A percentile compares a stretch with the other conserved stretches of the same genome.
These are phyloP conservation scores for Peromyscus polionotus DNA, from an alignment of 2,113 vertebrate species.

Conservation along the genomic window DNA sequence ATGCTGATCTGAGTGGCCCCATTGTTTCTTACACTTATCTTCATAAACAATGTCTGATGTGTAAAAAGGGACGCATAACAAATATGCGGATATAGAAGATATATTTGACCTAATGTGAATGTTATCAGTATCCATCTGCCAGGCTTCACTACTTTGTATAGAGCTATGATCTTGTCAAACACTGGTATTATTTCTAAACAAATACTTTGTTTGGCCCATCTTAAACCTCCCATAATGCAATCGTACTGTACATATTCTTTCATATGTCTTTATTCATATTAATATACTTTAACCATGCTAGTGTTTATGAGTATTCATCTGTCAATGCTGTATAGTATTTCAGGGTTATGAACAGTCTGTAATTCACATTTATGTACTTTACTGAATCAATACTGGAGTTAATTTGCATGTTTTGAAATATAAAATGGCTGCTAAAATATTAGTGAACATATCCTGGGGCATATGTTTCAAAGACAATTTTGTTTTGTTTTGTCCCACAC, in stretches of 20 bases:
- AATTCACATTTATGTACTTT: not conserved
- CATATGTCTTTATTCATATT: not conserved
- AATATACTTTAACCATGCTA: not conserved
- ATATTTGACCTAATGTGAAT: not conserved
- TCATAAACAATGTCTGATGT: not conserved
- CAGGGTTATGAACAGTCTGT: not conserved
- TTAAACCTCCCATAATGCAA: not conserved
- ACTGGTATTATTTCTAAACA: not conserved
- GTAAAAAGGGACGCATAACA: not conserved
- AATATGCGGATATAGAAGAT: not conserved
- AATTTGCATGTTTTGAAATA: not conserved
- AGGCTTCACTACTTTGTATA: not conserved
- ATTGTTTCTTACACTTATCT: not conserved
- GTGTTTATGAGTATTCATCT: not conserved
- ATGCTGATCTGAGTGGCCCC: not conserved
- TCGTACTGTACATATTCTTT: not conserved
- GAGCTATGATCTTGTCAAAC: not conserved
- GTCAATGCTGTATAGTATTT: not conserved
- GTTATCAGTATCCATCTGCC: not conserved
- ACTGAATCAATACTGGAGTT: not conserved
- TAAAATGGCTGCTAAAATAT: not conserved
- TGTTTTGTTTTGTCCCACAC: not conserved
- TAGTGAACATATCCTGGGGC: not conserved
- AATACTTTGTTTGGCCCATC: constrained; percentile 7
- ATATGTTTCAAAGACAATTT: not conserved